A percentile compares a stretch with the other conserved stretches of the same genome.
phyloP scores from a whole-genome alignment of 2,113 vertebrate species.

The Nerophis lumbriciformis region DNA sequence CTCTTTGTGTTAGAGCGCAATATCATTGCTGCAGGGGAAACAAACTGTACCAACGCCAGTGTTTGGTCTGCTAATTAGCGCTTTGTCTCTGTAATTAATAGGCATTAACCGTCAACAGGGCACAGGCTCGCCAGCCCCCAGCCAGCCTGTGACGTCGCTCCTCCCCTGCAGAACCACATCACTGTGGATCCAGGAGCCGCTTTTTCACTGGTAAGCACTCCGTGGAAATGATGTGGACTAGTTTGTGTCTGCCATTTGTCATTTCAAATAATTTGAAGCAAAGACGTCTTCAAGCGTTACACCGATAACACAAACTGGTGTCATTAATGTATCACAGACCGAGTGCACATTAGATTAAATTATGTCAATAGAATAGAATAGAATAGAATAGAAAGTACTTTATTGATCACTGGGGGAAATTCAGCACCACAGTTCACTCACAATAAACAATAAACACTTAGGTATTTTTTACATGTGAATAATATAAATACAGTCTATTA shows the following conservation, averaged over 20 bases:
- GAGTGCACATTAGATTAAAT: no score
- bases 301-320: no score
- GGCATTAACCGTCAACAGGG: slow-evolving; percentile 68
- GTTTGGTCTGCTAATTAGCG: slow-evolving; percentile 71
- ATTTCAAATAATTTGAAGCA: background rate
- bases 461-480: no score
- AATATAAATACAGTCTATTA: no score
- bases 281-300: no score
- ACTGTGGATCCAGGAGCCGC: slow-evolving; percentile 26
- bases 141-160: slow-evolving; percentile 47
- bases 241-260: background rate
- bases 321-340: no score
- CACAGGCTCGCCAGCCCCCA: slow-evolving; percentile 51
- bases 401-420: no score
- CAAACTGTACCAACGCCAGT: slow-evolving; percentile 66
- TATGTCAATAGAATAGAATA: no score
- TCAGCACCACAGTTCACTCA: no score
- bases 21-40: slow-evolving; percentile 62
- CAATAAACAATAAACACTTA: no score
- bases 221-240: background rate
- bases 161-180: slow-evolving; percentile 30
- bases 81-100: slow-evolving; percentile 73
- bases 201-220: slow-evolving; percentile 12
- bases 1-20: slow-evolving; percentile 58
- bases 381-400: no score